phyloP scores from a whole-genome alignment of 2,888 invertebrate species.

The Cephus rjabovi region DNA sequence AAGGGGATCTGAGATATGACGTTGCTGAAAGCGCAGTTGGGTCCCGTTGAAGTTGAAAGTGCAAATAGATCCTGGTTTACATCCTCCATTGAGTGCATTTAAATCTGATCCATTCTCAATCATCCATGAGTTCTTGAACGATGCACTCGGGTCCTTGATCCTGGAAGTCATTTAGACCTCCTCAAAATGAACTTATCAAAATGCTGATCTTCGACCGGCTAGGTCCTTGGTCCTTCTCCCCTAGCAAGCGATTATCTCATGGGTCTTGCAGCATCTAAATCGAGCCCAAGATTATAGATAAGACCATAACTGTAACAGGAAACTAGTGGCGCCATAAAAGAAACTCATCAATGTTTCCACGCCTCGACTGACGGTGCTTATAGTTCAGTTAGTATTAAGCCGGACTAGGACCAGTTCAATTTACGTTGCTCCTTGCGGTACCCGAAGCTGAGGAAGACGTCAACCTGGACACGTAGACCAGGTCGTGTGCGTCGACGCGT shows the following conservation, averaged over 20 bases:
- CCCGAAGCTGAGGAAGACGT: not conserved
- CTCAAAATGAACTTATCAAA: not conserved
- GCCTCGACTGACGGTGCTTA: not conserved
- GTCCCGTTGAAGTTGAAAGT: slow-evolving; percentile 17
- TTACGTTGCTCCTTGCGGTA: not conserved
- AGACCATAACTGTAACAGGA: not conserved
- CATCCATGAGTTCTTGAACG: not conserved
- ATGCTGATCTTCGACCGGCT: not conserved
- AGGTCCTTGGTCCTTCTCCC: not conserved
- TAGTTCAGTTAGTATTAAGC: not conserved
- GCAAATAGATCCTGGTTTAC: slow-evolving; percentile 38
- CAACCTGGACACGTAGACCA: slow-evolving; percentile 3
- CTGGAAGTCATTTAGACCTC: not conserved
- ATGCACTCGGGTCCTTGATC: not conserved
- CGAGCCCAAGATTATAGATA: not conserved
- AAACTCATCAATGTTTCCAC: slow-evolving; percentile 1
- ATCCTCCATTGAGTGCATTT: slow-evolving; percentile 1
- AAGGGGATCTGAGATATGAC: slow-evolving; percentile 21
- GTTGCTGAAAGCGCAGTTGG: slow-evolving; percentile 31
- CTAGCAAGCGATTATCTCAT: not conserved
- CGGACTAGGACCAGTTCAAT: not conserved
- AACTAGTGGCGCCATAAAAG: not conserved
- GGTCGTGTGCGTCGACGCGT: slow-evolving; percentile 5
- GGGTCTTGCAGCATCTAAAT: not conserved
- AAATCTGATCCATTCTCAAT: not conserved